phyloP scores from a whole-genome alignment of 2,888 invertebrate species.

The Sceliomorpha sp. region DNA sequence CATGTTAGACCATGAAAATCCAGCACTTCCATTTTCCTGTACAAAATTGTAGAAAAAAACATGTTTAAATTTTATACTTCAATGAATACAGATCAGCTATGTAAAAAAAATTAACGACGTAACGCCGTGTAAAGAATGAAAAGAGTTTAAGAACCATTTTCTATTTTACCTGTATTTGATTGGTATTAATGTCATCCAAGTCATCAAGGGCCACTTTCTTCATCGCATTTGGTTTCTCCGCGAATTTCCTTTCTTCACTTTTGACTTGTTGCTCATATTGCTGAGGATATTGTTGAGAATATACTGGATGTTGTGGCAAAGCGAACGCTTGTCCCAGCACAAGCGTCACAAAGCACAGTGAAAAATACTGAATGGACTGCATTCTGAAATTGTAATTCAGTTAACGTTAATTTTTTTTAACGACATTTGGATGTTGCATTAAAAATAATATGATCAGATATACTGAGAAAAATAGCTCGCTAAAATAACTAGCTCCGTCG shows the following conservation, averaged over 20 bases:
- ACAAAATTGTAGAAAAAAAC: slow-evolving; percentile 5
- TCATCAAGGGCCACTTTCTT: slow-evolving; percentile 94
- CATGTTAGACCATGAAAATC: slow-evolving; percentile 94
- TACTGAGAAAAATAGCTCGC: too few relatives aligned
- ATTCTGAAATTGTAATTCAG: slow-evolving; percentile 82
- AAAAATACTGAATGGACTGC: slow-evolving; percentile 85
- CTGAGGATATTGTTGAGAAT: slow-evolving; percentile 64
- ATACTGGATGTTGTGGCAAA: slow-evolving; percentile 77
- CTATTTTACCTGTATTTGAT: slow-evolving; percentile 85
- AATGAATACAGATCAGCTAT: slow-evolving; percentile 1
- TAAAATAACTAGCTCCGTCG: too few relatives aligned
- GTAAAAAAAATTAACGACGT: too few relatives aligned
- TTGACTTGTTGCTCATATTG: slow-evolving; percentile 76
- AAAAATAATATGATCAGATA: too few relatives aligned
- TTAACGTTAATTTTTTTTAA: too few relatives aligned
- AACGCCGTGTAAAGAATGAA: too few relatives aligned
- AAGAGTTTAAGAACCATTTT: slow-evolving; percentile 4
- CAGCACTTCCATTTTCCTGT: slow-evolving; percentile 82
- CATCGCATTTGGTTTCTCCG: slow-evolving; percentile 92
- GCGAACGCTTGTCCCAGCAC: slow-evolving; percentile 74
- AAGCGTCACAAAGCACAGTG: slow-evolving; percentile 87
- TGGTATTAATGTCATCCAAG: slow-evolving; percentile 89
- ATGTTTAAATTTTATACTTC: slow-evolving; percentile 1
- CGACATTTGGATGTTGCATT: too few relatives aligned
- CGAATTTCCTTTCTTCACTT: slow-evolving; percentile 88